Conservation (phyloP, 2,888 invertebrate species). For the Trichogramma evanescens region DNA sequence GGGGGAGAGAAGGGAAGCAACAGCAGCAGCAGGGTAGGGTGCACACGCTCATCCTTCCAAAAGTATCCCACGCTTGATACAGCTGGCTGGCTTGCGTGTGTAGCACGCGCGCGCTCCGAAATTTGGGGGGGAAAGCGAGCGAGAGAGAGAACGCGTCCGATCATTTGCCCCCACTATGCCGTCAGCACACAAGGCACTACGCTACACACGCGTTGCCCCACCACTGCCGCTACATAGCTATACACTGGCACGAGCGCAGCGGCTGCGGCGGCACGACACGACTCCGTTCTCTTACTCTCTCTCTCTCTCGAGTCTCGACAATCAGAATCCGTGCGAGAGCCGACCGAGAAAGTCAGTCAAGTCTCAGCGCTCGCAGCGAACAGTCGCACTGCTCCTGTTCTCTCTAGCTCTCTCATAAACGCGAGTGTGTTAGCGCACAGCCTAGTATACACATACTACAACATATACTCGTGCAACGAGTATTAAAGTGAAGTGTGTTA, state of each 20-base stretch:
- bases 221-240: background rate
- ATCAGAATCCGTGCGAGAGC: background rate
- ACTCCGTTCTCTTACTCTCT: background rate
- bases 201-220: background rate
- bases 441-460: background rate
- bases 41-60: no score
- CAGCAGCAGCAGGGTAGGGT: no score
- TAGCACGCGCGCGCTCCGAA: conserved; percentile 29
- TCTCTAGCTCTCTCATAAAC: background rate
- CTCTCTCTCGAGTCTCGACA: background rate
- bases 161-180: no score
- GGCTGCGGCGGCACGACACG: background rate
- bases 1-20: no score
- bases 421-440: conserved; percentile 2
- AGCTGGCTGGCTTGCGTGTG: no score
- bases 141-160: conserved; percentile 17
- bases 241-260: background rate
- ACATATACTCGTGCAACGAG: background rate
- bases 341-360: conserved; percentile 36
- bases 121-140: conserved; percentile 35
- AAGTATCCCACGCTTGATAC: no score
- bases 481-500: conserved; percentile 6
- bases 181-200: background rate
- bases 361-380: conserved; percentile 39
- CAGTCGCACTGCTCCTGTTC: conserved; percentile 20